Evolutionary conservation across 2,797 vertebrate species (phyloP).

Genomic region (Lemur catta): DNA sequence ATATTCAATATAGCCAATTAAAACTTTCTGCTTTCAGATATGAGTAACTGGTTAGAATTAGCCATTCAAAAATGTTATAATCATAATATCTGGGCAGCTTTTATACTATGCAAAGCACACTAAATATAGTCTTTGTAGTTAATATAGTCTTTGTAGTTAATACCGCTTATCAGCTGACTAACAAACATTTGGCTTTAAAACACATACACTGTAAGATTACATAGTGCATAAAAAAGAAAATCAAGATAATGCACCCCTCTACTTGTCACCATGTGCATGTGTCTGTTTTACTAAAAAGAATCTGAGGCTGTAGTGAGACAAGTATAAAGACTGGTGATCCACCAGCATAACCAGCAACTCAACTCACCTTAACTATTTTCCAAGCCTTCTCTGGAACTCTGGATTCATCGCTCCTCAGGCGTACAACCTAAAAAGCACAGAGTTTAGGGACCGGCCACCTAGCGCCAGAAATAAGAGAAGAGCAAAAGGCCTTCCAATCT

Average conservation of each 20-base stretch:
- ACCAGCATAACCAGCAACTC: neutral
- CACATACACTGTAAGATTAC: neutral
- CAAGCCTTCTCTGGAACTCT: slow-evolving; percentile 55
- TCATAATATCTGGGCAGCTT: neutral
- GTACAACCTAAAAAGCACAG: slow-evolving; percentile 69
- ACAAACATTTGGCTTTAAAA: neutral
- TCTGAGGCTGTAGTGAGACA: neutral
- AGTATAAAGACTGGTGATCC: neutral
- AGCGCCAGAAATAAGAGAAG: neutral
- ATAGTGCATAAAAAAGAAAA: neutral
- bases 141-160: neutral
- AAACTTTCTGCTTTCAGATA: neutral
- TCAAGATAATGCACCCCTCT: neutral
- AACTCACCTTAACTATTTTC: slow-evolving; percentile 70
- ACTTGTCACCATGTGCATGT: neutral
- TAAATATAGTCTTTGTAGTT: neutral
- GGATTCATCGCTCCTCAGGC: slow-evolving; percentile 58
- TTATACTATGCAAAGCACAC: neutral
- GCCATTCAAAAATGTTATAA: neutral
- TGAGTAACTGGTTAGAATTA: neutral
- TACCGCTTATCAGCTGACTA: neutral
- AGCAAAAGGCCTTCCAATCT: slow-evolving; percentile 1
- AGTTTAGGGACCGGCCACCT: slow-evolving; percentile 63
- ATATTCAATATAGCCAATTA: neutral
- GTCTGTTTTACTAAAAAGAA: neutral